Evolutionary conservation across 2,797 vertebrate genomes (phyloP).

Genomic region (Podarcis lilfordi): DNA sequence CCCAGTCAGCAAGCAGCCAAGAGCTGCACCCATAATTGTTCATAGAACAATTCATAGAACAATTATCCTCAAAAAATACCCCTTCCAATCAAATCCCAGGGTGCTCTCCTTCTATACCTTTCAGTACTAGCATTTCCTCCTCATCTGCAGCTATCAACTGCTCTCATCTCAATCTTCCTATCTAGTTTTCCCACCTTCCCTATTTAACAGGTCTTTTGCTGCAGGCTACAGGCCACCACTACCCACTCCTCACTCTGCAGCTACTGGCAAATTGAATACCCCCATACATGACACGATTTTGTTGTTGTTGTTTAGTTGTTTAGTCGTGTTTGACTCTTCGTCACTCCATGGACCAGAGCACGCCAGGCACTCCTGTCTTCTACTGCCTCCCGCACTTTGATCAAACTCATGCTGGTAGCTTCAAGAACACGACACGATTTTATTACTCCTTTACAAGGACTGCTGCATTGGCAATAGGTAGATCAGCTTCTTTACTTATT

Average conservation of each 20-base stretch:
- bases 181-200: background rate
- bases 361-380: too few relatives aligned
- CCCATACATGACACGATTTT: background rate
- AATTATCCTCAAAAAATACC: background rate
- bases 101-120: background rate
- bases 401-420: too few relatives aligned
- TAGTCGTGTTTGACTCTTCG: too few relatives aligned
- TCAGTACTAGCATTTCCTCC: background rate
- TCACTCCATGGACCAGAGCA: too few relatives aligned
- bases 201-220: background rate
- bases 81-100: too few relatives aligned
- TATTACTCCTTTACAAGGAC: background rate
- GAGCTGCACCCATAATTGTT: background rate
- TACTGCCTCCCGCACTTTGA: too few relatives aligned
- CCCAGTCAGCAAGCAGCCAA: background rate
- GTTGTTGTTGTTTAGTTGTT: too few relatives aligned
- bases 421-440: background rate
- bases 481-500: background rate
- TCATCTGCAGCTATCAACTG: background rate
- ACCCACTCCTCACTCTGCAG: background rate
- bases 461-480: background rate
- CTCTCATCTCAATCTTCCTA: background rate
- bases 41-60: background rate
- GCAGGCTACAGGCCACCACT: background rate
- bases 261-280: background rate